Conservation (phyloP, 2,888 invertebrate species). For the Camponotus fellah region DNA sequence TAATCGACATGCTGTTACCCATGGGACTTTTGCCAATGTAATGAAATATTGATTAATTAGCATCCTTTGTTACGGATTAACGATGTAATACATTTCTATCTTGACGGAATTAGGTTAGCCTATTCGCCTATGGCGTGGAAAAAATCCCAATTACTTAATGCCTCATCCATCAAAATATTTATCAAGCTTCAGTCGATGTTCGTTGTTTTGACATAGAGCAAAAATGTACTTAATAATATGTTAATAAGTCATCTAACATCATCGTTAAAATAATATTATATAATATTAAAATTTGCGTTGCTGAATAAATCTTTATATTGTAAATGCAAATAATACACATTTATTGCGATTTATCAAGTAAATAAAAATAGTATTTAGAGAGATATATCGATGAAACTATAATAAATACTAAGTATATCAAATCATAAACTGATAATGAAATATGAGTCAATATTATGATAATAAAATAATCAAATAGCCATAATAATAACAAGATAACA, state of each 20-base stretch:
- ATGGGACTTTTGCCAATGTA: neutral
- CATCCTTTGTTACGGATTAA: conserved; percentile 16
- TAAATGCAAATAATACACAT: conserved; percentile 24
- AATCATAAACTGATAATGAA: conserved; percentile 44
- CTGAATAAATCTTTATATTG: conserved; percentile 36
- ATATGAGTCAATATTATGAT: conserved; percentile 30
- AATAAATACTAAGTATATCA: conserved; percentile 32
- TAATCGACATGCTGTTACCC: conserved; percentile 1
- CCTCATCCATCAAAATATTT: conserved; percentile 5
- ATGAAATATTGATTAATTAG: conserved; percentile 28
- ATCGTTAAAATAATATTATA: no score
- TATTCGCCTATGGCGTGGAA: neutral
- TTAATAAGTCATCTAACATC: neutral
- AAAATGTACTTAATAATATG: neutral
- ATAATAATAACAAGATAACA: neutral
- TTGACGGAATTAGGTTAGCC: neutral
- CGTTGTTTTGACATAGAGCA: neutral
- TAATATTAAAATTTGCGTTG: conserved; percentile 1
- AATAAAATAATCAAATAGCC: neutral
- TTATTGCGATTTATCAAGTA: conserved; percentile 37
- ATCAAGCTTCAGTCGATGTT: neutral
- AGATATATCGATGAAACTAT: conserved; percentile 27
- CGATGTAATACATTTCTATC: neutral
- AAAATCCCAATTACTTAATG: neutral
- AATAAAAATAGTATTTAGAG: conserved; percentile 13